Base-by-base conservation (phyloP, 2,113 vertebrate genomes). In the Vicugna pacos region DNA sequence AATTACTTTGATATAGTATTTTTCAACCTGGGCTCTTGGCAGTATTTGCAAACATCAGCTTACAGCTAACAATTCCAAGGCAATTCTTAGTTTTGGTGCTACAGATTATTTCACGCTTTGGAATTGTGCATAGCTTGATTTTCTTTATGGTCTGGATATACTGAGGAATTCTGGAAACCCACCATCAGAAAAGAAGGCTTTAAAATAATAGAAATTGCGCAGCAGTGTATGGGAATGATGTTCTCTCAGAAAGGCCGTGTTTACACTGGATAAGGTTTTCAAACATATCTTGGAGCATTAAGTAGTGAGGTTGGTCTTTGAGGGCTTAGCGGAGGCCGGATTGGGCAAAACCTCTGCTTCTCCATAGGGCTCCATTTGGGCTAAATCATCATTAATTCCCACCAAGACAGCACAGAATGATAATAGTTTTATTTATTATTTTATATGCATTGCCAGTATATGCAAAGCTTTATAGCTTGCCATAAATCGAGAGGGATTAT, bases 371-470 rank as follows among this genome's bases (percentile, higher is more conserved):
- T 96, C 65, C 95, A 94, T 96, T 98, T 98, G 98, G 97, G 89
- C 83, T 97, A 98, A 98, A 95, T 98, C 97, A 96, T 96, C 97
- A 96, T 97, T 97, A 97, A 96, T 98, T 98, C 89, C 90, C 95
- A 97, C 93, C 93, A 87, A 93, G 88, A 93, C 88, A 97, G 96
- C 93, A 96, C 35, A 76, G 95, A 98, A 97, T 95, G 92, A 97
- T 96, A 96, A 97, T 92, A 96, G 73, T 86, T 89, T 94, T 95
- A 93, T 88, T 92, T 98, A 95, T 97, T 96, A 95, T 97, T 98
- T 96, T 93, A 92, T 94, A 96, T 97, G 96, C 94, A 91, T 96
- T 98, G 91, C 96, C 82, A 97, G 97, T 86, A 93, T 97, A 98
- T 97, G 16, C 82, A 92, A 86, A 98, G 80, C 93, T 98, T 97